Conservation (phyloP, 2,797 vertebrate species). For the Serranus cabrilla region DNA sequence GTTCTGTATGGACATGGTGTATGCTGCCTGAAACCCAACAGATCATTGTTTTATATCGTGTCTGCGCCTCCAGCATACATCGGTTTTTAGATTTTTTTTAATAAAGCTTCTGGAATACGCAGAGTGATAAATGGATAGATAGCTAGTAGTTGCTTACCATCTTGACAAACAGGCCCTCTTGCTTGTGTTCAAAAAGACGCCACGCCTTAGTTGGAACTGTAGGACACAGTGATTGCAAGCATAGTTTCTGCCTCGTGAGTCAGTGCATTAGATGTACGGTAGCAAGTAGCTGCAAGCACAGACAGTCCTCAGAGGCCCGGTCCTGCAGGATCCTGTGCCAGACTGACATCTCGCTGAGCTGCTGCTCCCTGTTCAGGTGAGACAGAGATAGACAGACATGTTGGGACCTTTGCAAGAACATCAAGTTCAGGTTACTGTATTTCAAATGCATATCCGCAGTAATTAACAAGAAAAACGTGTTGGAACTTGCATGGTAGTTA, state of each 20-base stretch:
- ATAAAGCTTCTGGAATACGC: background rate
- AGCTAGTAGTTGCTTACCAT: background rate
- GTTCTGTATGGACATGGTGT: conserved; percentile 13
- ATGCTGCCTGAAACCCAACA: conserved; percentile 4
- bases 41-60: background rate
- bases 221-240: conserved; percentile 6
- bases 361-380: conserved; percentile 26
- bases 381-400: background rate
- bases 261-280: conserved; percentile 42
- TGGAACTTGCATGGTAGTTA: background rate
- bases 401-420: conserved; percentile 11
- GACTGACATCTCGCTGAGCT: conserved; percentile 41
- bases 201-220: conserved; percentile 53
- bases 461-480: background rate
- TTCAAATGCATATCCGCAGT: background rate
- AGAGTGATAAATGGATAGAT: background rate
- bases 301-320: conserved; percentile 45
- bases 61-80: background rate
- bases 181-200: conserved; percentile 6
- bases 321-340: conserved; percentile 59
- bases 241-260: conserved; percentile 58
- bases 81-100: background rate
- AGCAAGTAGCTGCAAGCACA: conserved; percentile 76
- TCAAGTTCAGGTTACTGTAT: background rate
- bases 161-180: background rate